phyloP scores from a whole-genome alignment of 1,140 invertebrate genomes.

The Nebria ingens region DNA sequence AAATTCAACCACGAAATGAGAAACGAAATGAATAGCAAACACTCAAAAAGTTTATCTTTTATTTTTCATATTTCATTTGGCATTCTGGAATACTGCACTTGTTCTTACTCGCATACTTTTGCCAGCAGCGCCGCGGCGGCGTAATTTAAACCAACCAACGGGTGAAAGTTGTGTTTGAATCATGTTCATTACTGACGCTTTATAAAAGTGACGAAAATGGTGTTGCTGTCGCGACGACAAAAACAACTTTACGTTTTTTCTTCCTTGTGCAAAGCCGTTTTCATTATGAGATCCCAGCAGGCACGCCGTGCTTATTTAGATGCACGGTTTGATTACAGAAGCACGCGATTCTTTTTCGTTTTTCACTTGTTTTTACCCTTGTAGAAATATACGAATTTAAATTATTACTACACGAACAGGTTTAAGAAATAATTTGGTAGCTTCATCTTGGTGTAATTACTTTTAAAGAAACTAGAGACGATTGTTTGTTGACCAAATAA shows the following conservation, averaged over 20 bases:
- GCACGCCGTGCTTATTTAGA: not conserved
- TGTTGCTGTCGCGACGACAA: not conserved
- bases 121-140: not conserved
- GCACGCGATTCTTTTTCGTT: not conserved
- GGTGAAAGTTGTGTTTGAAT: conserved; percentile 3
- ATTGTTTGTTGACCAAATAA: too few species aligned
- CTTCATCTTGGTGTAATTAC: too few species aligned
- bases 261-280: not conserved
- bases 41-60: not conserved
- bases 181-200: conserved; percentile 1
- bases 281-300: conserved; percentile 4
- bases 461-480: too few species aligned
- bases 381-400: not conserved
- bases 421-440: too few species aligned
- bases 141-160: not conserved
- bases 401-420: not conserved
- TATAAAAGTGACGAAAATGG: conserved; percentile 6
- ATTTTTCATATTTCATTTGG: too few species aligned
- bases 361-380: too few species aligned
- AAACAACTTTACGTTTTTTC: too few species aligned
- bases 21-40: not conserved
- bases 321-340: not conserved
- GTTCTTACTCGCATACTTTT: too few species aligned
- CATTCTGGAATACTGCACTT: too few species aligned
- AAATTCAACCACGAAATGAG: not conserved